Conservation (phyloP, 2,888 invertebrate genomes). For the Loripinus fragilis region DNA sequence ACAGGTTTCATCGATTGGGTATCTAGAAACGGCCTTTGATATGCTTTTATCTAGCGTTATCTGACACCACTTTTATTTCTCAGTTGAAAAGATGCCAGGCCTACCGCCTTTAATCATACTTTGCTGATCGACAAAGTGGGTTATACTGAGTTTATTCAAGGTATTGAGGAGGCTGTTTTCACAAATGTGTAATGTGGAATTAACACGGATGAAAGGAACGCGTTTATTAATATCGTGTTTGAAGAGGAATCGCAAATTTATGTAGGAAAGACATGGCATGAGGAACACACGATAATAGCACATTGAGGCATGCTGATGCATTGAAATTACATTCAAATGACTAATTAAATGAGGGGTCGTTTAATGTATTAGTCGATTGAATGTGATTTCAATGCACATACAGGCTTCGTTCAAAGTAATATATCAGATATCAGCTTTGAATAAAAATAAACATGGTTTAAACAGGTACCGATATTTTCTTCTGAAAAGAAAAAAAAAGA, state of each 20-base stretch:
- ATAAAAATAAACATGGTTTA: no score
- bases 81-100: slow-evolving; percentile 7
- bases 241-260: not conserved
- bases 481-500: no score
- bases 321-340: no score
- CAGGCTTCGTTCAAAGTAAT: no score
- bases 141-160: not conserved
- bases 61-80: not conserved
- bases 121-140: not conserved
- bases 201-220: no score
- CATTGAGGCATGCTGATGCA: not conserved
- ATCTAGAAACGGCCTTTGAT: slow-evolving; percentile 53
- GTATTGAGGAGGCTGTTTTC: not conserved
- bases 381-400: no score
- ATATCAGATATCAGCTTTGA: no score
- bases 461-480: no score
- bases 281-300: not conserved
- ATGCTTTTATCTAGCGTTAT: slow-evolving; percentile 35
- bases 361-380: no score
- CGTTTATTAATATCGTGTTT: no score
- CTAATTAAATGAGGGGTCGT: no score
- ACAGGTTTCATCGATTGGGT: slow-evolving; percentile 30
- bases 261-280: not conserved
- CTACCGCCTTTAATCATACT: not conserved
- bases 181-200: no score